phyloP scores from a whole-genome alignment of 1,140 invertebrate species.

The Anthonomus grandis region DNA sequence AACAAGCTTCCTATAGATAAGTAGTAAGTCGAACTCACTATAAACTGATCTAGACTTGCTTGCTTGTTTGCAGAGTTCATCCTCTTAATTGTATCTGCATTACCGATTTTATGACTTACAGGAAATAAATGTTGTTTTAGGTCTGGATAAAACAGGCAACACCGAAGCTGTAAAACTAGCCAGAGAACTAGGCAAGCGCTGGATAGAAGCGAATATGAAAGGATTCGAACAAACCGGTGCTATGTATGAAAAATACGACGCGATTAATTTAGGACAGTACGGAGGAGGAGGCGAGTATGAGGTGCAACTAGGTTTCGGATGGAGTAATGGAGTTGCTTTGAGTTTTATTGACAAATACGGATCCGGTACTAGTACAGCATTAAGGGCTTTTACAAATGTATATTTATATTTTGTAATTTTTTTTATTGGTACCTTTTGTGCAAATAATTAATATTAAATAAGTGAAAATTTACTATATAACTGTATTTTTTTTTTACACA shows the following conservation, averaged over 20 bases:
- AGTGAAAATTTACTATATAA: not conserved
- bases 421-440: conserved; percentile 4
- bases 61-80: too few species aligned
- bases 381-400: not conserved
- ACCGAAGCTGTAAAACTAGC: conserved; percentile 63
- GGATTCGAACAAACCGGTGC: conserved; percentile 47
- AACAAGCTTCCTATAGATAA: too few species aligned
- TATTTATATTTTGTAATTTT: conserved; percentile 1
- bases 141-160: conserved; percentile 59
- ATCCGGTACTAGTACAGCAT: not conserved
- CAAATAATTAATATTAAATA: not conserved
- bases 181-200: conserved; percentile 64
- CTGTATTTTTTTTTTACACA: too few species aligned
- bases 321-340: conserved; percentile 82
- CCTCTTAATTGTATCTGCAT: too few species aligned
- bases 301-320: conserved; percentile 89
- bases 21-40: too few species aligned
- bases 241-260: conserved; percentile 92
- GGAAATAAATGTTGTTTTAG: conserved; percentile 41
- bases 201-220: conserved; percentile 72
- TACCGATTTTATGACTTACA: too few species aligned
- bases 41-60: too few species aligned
- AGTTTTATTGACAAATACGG: conserved; percentile 27
- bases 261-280: conserved; percentile 61
- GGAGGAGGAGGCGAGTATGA: conserved; percentile 88